Percentiles rank a stretch among this genome's conserved stretches.
These are phyloP conservation scores for Drosophila setifemur DNA, from an alignment of 1,140 invertebrate species.

Conservation along the genomic window DNA sequence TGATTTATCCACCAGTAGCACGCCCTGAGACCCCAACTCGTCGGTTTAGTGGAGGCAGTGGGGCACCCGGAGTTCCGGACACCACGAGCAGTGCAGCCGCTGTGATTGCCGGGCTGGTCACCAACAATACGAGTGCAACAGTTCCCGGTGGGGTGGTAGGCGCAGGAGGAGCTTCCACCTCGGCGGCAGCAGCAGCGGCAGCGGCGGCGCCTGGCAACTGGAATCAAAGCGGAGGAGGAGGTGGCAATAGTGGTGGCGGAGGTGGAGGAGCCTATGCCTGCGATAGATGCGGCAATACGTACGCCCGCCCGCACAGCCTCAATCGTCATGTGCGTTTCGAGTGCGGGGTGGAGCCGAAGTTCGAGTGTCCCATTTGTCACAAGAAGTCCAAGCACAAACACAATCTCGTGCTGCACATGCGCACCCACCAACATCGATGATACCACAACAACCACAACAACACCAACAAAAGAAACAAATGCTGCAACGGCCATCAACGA, in stretches of 20 bases:
- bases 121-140: slow-evolving; percentile 51
- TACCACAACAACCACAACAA: no score
- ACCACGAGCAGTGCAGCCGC: slow-evolving; percentile 45
- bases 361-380: slow-evolving; percentile 85
- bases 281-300: slow-evolving; percentile 84
- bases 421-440: slow-evolving; percentile 84
- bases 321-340: slow-evolving; percentile 87
- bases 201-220: slow-evolving; percentile 42
- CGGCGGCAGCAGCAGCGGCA: slow-evolving; percentile 55
- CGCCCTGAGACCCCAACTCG: slow-evolving; percentile 49
- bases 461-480: no score
- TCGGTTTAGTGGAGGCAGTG: slow-evolving; percentile 66
- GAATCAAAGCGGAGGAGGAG: slow-evolving; percentile 25
- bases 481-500: slow-evolving; percentile 26
- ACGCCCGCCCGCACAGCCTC: slow-evolving; percentile 85
- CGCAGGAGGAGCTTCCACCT: slow-evolving; percentile 52
- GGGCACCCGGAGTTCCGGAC: slow-evolving; percentile 14
- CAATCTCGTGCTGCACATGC: slow-evolving; percentile 84
- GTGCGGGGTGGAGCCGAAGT: slow-evolving; percentile 85
- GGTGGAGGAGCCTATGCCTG: slow-evolving; percentile 82
- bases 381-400: slow-evolving; percentile 86
- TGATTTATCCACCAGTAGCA: slow-evolving; percentile 35
- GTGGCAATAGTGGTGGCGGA: slow-evolving; percentile 38
- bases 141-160: not conserved
- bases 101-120: slow-evolving; percentile 22